These are phyloP conservation scores for Bradypodion pumilum DNA, from an alignment of 2,797 vertebrate genomes.

Conservation along the genomic window DNA sequence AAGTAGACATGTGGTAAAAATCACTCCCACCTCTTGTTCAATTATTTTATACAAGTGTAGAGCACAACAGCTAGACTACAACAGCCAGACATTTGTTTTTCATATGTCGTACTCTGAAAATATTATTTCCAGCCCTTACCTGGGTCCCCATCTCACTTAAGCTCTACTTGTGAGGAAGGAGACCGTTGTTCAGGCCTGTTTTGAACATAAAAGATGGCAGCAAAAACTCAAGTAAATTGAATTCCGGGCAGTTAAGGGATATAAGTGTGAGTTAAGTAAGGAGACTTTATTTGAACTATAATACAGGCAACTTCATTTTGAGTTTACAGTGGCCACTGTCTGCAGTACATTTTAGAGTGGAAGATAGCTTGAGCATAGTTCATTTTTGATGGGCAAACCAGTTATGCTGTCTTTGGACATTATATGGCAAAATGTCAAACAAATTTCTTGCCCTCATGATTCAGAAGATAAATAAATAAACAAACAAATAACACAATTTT, in stretches of 20 bases:
- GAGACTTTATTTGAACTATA: not conserved
- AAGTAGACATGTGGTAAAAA: too few species aligned
- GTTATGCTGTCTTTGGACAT: not conserved
- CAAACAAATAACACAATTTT: not conserved
- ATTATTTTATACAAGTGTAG: too few species aligned
- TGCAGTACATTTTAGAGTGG: not conserved
- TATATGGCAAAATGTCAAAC: not conserved
- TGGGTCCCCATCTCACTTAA: not conserved
- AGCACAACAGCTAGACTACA: too few species aligned
- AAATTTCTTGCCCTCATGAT: not conserved
- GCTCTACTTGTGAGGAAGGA: not conserved
- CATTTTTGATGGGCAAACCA: not conserved
- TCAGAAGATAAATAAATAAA: not conserved
- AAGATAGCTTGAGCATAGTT: not conserved
- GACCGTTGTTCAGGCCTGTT: not conserved
- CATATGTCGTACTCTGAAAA: too few species aligned
- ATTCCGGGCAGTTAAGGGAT: not conserved
- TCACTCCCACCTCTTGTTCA: too few species aligned
- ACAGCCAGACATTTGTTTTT: too few species aligned
- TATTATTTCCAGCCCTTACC: not conserved
- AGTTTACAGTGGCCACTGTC: not conserved
- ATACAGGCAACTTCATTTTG: not conserved
- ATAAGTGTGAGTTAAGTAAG: not conserved
- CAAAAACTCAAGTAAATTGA: not conserved
- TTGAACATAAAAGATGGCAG: not conserved